A percentile compares a stretch with the other conserved stretches of the same genome.
Evolutionary conservation across 2,113 vertebrate genomes (phyloP).

Genomic region (Amphilophus citrinellus): DNA sequence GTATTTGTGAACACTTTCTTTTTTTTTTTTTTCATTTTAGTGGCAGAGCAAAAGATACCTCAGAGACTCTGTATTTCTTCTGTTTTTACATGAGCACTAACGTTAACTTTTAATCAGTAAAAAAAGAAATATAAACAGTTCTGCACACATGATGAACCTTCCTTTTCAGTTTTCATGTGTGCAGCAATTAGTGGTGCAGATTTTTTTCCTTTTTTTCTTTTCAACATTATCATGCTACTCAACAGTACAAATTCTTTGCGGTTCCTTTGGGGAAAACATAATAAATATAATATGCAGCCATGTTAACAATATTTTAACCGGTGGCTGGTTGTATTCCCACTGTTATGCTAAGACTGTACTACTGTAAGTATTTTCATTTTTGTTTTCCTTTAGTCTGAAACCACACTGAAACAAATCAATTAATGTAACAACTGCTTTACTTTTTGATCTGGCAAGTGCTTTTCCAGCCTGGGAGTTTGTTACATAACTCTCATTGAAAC

Average conservation of each 20-base stretch:
- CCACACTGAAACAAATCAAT: constrained; percentile 17
- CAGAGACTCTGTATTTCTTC: background rate
- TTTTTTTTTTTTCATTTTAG: background rate
- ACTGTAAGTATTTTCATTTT: background rate
- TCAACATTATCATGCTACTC: constrained; percentile 34
- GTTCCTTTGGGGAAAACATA: constrained; percentile 37
- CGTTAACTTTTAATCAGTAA: background rate
- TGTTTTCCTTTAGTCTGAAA: constrained; percentile 11
- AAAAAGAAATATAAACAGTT: constrained; percentile 7
- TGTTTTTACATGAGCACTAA: background rate
- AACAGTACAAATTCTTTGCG: background rate
- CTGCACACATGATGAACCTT: background rate
- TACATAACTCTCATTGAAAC: background rate
- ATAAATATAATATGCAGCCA: constrained; percentile 19
- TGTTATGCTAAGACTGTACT: background rate
- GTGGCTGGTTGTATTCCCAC: background rate
- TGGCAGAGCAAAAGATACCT: background rate
- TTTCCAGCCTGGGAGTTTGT: background rate
- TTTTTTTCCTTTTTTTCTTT: constrained; percentile 10
- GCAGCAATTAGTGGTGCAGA: constrained; percentile 39
- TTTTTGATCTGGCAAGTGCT: background rate
- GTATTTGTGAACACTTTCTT: background rate
- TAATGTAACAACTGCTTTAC: background rate
- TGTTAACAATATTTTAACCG: constrained; percentile 23
- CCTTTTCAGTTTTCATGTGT: constrained; percentile 27